Evolutionary conservation across 2,797 vertebrate species (phyloP).

Genomic region (Micromesistius poutassou): DNA sequence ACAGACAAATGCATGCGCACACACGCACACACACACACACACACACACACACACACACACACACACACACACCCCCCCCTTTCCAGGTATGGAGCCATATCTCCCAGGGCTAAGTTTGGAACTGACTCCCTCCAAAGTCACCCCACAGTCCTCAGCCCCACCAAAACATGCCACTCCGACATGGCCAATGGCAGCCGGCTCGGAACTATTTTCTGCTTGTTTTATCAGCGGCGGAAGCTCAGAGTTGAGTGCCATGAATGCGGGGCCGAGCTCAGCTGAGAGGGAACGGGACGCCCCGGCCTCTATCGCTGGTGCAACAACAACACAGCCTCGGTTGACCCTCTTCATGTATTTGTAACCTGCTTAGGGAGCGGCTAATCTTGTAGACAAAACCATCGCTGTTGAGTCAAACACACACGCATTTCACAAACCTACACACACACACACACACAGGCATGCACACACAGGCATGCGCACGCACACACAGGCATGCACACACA

Average conservation of each 20-base stretch:
- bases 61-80: conserved; percentile 15
- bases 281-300: conserved; percentile 33
- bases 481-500: no score
- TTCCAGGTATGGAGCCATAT: conserved; percentile 35
- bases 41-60: conserved; percentile 24
- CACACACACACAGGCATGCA: no score
- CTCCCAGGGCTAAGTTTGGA: conserved; percentile 34
- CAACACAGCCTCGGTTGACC: conserved; percentile 22
- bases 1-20: conserved; percentile 19
- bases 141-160: neutral
- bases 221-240: conserved; percentile 41
- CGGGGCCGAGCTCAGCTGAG: conserved; percentile 20
- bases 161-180: conserved; percentile 31
- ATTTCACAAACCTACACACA: no score
- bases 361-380: conserved; percentile 39
- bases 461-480: no score
- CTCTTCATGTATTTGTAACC: conserved; percentile 37
- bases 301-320: conserved; percentile 32
- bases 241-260: conserved; percentile 20
- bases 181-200: conserved; percentile 24
- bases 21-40: conserved; percentile 20
- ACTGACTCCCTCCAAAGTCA: neutral
- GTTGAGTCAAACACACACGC: neutral
- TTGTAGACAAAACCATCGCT: conserved; percentile 24
- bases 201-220: conserved; percentile 15